Conservation (phyloP, 2,888 invertebrate species). For the Sericinus montela region DNA sequence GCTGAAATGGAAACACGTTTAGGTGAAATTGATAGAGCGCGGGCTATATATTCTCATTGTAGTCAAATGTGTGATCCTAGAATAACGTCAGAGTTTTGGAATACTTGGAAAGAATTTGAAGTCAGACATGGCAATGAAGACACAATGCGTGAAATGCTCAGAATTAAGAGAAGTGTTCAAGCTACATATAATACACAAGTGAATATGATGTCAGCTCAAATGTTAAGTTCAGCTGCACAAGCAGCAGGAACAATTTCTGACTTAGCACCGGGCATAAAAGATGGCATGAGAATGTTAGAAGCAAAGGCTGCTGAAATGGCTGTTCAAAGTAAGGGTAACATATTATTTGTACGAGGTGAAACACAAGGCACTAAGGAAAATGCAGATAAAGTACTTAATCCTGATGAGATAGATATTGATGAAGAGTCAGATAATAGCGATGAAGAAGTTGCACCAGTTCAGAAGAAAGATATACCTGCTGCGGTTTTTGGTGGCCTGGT, state of each 20-base stretch:
- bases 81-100: slow-evolving; percentile 97
- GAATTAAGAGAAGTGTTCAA: slow-evolving; percentile 98
- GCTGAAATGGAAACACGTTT: slow-evolving; percentile 99
- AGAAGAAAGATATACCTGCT: slow-evolving; percentile 91
- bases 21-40: slow-evolving; percentile 98
- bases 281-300: slow-evolving; percentile 94
- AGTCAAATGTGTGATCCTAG: slow-evolving; percentile 99
- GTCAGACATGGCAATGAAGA: slow-evolving; percentile 99
- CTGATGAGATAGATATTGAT: slow-evolving; percentile 93
- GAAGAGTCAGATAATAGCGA: slow-evolving; percentile 83
- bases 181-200: slow-evolving; percentile 98
- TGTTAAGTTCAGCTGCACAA: slow-evolving; percentile 88
- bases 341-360: slow-evolving; percentile 93
- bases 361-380: slow-evolving; percentile 86
- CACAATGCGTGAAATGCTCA: slow-evolving; percentile 98
- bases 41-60: slow-evolving; percentile 98
- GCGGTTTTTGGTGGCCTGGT: slow-evolving; percentile 94
- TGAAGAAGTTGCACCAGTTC: slow-evolving; percentile 84
- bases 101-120: slow-evolving; percentile 99
- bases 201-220: slow-evolving; percentile 99
- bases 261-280: slow-evolving; percentile 86
- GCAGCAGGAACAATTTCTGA: slow-evolving; percentile 84
- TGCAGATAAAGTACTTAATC: slow-evolving; percentile 86
- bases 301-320: slow-evolving; percentile 88
- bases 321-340: slow-evolving; percentile 79